Evolutionary conservation across 2,113 vertebrate species (phyloP).

Genomic region (Thamnophis sirtalis): DNA sequence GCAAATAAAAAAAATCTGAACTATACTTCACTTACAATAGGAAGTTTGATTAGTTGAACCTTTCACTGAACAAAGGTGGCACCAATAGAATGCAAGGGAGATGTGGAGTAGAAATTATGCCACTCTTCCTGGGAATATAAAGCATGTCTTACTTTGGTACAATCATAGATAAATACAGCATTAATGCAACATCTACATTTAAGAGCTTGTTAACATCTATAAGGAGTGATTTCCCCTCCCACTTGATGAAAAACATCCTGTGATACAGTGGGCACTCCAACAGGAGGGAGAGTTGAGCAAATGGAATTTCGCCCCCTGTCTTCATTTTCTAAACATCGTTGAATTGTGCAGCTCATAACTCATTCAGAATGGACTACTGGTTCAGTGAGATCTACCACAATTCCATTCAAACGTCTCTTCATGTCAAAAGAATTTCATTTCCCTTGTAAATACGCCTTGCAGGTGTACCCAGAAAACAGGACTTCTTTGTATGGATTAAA

Average conservation of each 20-base stretch:
- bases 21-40: not conserved
- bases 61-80: not conserved
- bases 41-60: accelerated
- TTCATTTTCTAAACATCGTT: not conserved
- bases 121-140: slow-evolving; percentile 1
- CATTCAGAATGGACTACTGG: slow-evolving; percentile 32
- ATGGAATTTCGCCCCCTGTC: not conserved
- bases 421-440: slow-evolving; percentile 28
- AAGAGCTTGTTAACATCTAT: slow-evolving; percentile 19
- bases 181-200: not conserved
- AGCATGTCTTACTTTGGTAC: not conserved
- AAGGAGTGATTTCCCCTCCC: slow-evolving; percentile 4
- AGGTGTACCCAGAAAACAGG: not conserved
- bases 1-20: not conserved
- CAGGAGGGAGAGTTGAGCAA: slow-evolving; percentile 17
- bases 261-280: not conserved
- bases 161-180: not conserved
- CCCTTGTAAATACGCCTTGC: not conserved
- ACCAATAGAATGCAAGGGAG: not conserved
- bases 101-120: not conserved
- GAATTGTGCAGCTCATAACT: slow-evolving; percentile 27
- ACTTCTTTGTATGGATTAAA: slow-evolving; percentile 1
- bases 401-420: slow-evolving; percentile 5
- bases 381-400: slow-evolving; percentile 35
- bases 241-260: slow-evolving; percentile 14